phyloP scores from a whole-genome alignment of 2,888 invertebrate genomes.

The Molorchus minor region DNA sequence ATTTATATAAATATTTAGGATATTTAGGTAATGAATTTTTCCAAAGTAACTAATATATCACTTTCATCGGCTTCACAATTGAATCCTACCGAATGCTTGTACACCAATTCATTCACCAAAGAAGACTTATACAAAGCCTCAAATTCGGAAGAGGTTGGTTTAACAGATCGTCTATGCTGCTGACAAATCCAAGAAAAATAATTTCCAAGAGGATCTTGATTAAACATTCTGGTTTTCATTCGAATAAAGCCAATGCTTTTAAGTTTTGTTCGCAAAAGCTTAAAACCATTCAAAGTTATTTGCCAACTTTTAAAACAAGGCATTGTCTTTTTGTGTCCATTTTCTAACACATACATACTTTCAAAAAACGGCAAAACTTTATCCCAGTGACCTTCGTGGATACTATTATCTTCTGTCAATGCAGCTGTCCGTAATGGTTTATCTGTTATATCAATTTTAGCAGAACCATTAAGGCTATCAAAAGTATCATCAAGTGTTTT shows the following conservation, averaged over 20 bases:
- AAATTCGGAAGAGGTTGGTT: background rate
- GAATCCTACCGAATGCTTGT: background rate
- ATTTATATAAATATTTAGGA: too few species aligned
- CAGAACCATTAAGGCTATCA: slow-evolving; percentile 3
- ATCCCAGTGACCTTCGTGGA: background rate
- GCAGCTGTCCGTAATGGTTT: background rate
- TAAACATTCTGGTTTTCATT: background rate
- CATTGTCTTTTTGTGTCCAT: background rate
- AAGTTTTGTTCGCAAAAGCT: background rate
- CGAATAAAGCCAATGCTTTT: background rate
- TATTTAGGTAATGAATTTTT: background rate
- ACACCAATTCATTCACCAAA: background rate
- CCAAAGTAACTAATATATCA: background rate
- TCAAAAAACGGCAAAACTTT: background rate
- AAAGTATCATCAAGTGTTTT: background rate
- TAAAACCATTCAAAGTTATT: background rate
- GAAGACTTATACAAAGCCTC: background rate
- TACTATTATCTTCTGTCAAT: background rate
- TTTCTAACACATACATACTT: slow-evolving; percentile 1
- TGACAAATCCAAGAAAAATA: slow-evolving; percentile 1
- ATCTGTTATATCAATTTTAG: background rate
- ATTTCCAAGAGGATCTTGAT: slow-evolving; percentile 16
- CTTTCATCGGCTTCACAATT: slow-evolving; percentile 5
- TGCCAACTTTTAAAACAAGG: background rate
- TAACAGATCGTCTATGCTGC: background rate